Base-by-base conservation (phyloP, 2,113 vertebrate species). In the Chloroceryle aenea region DNA sequence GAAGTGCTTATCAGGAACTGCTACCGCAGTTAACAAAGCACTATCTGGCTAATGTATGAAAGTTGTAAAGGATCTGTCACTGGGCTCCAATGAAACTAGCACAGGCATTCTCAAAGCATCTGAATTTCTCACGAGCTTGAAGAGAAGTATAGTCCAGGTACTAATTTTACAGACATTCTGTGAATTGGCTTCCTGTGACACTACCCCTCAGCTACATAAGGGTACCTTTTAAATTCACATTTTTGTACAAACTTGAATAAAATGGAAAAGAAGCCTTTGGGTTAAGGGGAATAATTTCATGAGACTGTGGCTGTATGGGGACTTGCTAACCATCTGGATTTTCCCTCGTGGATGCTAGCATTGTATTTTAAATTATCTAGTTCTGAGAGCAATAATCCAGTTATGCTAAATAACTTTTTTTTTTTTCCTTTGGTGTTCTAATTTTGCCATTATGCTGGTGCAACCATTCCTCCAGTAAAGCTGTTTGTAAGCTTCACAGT, bases 291-390 rank as follows among this genome's bases (percentile, higher is more conserved):
- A 27, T 58, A 80, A 85, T 90, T 76, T 94, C 48, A 73, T 67
- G 52, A 92, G 59, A 38, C 58, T 85, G 43, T 77, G 27, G 32
- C 58, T 81, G 53, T 59, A 58, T 36, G 32, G 69, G 58, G 42
- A 85, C 69, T 80, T 90, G 43, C 27, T 63, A 92, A 77, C 79
- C 64, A 73, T 90, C 63, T 63, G 69, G 42, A 81, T 90, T 87
- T 89, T 87, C 79, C 58, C 38, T 77, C 0, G 3, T 81, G 48
- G 26, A 56, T 87, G 56, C 20, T 80, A 42, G 6, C 30, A 67
- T 30, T 87, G 32, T 84, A 45, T 72, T 80, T 92, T 47, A 80
- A 92, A 81, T 72, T 38, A 40, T 7, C 13, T 38, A 87, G 53
- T 84, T 90, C 58, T 77, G 53, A 92, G 16, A 87, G 32, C 64